Evolutionary conservation across 2,113 vertebrate genomes (phyloP).

Genomic region (Hydropotes inermis): DNA sequence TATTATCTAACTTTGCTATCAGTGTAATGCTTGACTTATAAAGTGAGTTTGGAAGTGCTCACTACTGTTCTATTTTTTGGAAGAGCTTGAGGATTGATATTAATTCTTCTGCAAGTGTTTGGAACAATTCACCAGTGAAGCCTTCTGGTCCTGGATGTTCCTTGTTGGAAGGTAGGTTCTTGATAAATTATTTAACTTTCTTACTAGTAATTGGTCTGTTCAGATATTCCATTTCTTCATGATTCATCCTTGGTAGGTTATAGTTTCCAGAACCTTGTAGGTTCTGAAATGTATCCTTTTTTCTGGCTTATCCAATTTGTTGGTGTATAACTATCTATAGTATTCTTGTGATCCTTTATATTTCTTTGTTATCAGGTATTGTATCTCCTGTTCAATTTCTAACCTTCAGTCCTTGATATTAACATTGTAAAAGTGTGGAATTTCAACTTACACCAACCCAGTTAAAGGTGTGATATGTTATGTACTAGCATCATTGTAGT

Average conservation of each 20-base stretch:
- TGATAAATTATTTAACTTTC: background rate
- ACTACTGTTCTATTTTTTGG: background rate
- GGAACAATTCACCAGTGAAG: background rate
- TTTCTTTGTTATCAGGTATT: background rate
- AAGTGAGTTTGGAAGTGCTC: background rate
- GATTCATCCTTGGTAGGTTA: background rate
- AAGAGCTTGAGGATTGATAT: background rate
- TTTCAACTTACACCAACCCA: background rate
- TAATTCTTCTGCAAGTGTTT: background rate
- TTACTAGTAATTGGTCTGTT: background rate
- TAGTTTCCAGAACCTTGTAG: background rate
- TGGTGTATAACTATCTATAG: background rate
- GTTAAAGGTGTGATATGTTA: background rate
- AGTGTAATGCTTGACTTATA: background rate
- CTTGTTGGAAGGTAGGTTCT: background rate
- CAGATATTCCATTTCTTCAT: background rate
- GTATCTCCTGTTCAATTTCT: background rate
- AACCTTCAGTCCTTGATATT: background rate
- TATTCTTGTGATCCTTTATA: background rate
- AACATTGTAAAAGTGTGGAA: background rate
- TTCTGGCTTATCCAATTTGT: background rate
- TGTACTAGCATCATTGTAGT: background rate
- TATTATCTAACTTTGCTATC: background rate
- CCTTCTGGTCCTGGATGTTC: background rate
- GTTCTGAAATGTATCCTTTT: background rate